Evolutionary conservation across 2,113 vertebrate species (phyloP).

Genomic region (Uria lomvia): DNA sequence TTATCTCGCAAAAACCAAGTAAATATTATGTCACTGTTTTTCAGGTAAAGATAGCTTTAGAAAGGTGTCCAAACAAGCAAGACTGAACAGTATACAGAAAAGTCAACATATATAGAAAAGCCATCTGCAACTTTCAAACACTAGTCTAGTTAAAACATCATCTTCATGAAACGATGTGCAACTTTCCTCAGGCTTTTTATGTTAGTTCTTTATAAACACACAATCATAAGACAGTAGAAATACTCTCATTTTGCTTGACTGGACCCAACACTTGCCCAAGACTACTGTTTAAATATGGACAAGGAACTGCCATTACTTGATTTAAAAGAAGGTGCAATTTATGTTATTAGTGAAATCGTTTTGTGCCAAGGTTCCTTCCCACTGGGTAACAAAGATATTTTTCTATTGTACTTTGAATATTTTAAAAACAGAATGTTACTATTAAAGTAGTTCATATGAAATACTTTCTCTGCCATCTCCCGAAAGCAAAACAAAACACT

Average conservation of each 20-base stretch:
- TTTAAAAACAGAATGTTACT: background rate
- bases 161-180: background rate
- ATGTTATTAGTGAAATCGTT: background rate
- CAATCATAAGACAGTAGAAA: background rate
- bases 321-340: background rate
- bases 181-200: background rate
- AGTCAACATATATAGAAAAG: background rate
- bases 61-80: background rate
- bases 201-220: background rate
- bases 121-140: background rate
- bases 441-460: background rate
- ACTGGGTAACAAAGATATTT: background rate
- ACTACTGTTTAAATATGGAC: background rate
- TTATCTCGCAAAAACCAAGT: background rate
- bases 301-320: background rate
- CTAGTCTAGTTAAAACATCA: background rate
- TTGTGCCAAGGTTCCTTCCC: background rate
- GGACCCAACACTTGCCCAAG: background rate
- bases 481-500: background rate
- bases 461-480: background rate
- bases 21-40: background rate
- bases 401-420: background rate
- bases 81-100: background rate
- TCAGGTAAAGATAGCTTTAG: background rate
- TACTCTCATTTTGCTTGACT: background rate